Evolutionary conservation across 2,113 vertebrate species (phyloP), one percentile per base, ranked within the genome.

Genomic region (Ursus arctos): DNA sequence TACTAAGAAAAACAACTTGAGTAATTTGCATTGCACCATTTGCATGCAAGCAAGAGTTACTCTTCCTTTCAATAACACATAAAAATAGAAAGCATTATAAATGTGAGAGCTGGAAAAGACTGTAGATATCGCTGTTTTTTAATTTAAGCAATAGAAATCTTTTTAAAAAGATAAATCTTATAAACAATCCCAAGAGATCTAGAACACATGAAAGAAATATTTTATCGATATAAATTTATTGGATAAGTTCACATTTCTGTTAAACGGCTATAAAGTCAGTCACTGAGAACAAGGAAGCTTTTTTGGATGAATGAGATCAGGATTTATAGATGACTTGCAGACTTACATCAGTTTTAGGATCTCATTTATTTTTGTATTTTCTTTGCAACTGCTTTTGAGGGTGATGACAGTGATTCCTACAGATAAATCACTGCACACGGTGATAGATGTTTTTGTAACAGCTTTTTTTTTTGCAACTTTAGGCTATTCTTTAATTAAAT

Each of bases 81-180:
- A 91, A 95, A 97, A 96, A 96, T 49, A 93, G 95, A 81, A 89
- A 88, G 0, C 55, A 47, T 53, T 63, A 71, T 88, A 77, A 91
- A 83, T 67, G 67, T 14, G 31, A 77, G 77, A 67, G 16, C 51
- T 77, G 59, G 21, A 84, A 81, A 57, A 85, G 31, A 72, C 31
- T 84, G 84, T 28, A 71, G 43, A 51, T 15, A 80, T n/a, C 40
- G 81, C 79, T 69, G 47, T 22, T 86, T 47, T 93, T 93, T 79
- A 80, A 93, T 93, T 96, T 92, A 86, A 51, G 53, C 71, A 88
- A 61, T 22, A 59, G 19, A 88, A 61, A 2, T 18, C 51, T 63
- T 84, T 95, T 71, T 28, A 9, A 53, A 53, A 84, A 85, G 55
- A 24, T 36, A 88, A 92, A 51, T 91, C 80, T 59, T 95, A 76